Percentiles rank a stretch among this genome's conserved stretches.
Evolutionary conservation across 2,113 vertebrate species (phyloP).

Genomic region (Gobiocypris rarus): DNA sequence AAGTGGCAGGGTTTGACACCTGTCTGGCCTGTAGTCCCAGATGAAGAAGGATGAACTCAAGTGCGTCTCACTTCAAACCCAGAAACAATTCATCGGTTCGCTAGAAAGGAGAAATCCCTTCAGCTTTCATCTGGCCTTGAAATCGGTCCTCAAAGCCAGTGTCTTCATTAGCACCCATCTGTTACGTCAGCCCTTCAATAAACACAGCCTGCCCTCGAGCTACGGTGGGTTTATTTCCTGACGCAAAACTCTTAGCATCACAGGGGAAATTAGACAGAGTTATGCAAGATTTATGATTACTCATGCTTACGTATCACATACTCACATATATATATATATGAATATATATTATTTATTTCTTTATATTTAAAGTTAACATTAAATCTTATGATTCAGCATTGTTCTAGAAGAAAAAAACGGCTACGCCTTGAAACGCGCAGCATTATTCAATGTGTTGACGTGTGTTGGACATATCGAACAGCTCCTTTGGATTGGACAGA

Average conservation of each 20-base stretch:
- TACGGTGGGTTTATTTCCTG: neutral
- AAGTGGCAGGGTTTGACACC: conserved; percentile 7
- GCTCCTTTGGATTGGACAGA: too few species aligned
- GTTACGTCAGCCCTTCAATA: neutral
- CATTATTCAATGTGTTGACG: too few species aligned
- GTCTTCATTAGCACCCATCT: conserved; percentile 13
- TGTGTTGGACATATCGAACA: too few species aligned
- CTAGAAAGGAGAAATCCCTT: conserved; percentile 3
- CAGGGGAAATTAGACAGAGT: conserved; percentile 28
- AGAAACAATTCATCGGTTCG: neutral
- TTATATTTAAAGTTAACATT: too few species aligned
- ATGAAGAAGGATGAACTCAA: conserved; percentile 5
- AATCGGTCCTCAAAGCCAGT: neutral
- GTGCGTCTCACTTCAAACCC: neutral
- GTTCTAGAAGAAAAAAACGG: neutral
- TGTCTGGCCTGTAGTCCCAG: neutral
- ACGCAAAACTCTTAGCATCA: conserved; percentile 24
- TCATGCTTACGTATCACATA: neutral
- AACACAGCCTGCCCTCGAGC: neutral
- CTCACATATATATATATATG: too few species aligned
- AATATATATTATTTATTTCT: too few species aligned
- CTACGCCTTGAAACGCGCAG: too few species aligned
- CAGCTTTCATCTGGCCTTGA: conserved; percentile 23
- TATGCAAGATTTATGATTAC: neutral
- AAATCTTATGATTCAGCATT: too few species aligned